These are phyloP conservation scores for Sebastes schlegelii DNA, from an alignment of 2,113 vertebrate species.

Conservation along the genomic window DNA sequence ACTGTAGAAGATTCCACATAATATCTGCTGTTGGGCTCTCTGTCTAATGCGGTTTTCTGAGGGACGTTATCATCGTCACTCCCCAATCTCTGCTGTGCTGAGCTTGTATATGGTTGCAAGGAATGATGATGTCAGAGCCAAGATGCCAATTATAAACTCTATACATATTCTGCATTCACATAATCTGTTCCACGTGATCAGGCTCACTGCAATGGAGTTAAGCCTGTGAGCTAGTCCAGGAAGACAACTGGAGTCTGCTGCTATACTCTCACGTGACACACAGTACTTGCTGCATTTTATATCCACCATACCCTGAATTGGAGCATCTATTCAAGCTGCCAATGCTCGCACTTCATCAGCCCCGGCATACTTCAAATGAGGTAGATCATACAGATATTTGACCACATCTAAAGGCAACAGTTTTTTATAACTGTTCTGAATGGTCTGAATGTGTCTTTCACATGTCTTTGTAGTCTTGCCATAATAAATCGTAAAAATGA, in stretches of 20 bases:
- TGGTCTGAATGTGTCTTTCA: no score
- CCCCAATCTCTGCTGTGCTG: constrained; percentile 9
- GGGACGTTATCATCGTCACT: constrained; percentile 12
- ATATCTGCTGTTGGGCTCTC: not conserved
- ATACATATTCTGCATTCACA: constrained; percentile 20
- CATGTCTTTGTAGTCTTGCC: no score
- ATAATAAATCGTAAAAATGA: no score
- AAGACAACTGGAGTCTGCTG: constrained; percentile 4
- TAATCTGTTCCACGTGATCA: constrained; percentile 27
- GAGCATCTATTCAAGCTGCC: not conserved
- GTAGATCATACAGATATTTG: no score
- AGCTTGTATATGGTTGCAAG: constrained; percentile 26
- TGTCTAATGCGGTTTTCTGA: constrained; percentile 7
- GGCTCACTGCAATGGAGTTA: not conserved
- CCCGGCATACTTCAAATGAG: no score
- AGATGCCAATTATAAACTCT: constrained; percentile 39
- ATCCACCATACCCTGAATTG: not conserved
- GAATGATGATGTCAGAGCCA: constrained; percentile 23
- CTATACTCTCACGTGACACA: not conserved
- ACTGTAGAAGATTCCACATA: not conserved
- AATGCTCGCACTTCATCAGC: not conserved
- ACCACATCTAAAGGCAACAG: no score
- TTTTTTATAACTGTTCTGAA: no score
- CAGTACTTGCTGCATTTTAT: not conserved
- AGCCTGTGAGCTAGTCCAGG: constrained; percentile 11